Evolutionary conservation across 2,113 vertebrate species (phyloP), one percentile per base, ranked within the genome.

Genomic region (Apus apus): DNA sequence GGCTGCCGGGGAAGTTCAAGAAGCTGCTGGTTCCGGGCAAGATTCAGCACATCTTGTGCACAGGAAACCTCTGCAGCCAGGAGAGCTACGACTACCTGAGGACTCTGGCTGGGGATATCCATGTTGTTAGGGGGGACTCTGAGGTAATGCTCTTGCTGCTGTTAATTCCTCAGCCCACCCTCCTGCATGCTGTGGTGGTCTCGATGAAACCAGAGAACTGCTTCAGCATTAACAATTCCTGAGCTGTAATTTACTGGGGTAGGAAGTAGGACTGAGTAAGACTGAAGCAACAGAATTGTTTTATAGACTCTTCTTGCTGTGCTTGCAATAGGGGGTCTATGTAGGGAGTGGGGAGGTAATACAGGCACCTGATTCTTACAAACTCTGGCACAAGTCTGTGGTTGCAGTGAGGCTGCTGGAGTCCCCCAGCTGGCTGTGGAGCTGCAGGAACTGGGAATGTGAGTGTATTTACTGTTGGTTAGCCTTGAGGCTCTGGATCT

Each of bases 21-120:
- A 99, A 99, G 94, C 97, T 99, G 87, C 96, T 99, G 96, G 98
- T 99, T 15, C 99, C 99, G 2, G 99, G 99, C 27, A 99, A 98
- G 97, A 99, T 99, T 93, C 99, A 99, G 95, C 99, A 99, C 96
- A 98, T 99, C 38, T 98, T 99, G 64, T 99, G 99, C 87, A 99
- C 98, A 0, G 99, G 99, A 11, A 99, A 99, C 95, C 98, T 99
- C 50, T 99, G 99, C 98, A 99, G 99, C 66, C 98, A 99, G 97
- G 98, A 99, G 97, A 99, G 98, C 97, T 99, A 98, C 77, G 99
- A 99, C 97, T 99, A 99, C 97, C 98, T 99, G 96, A 98, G 99
- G 97, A 99, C 98, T 3, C 98, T 99, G 81, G 98, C 99, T 6
- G 99, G 98, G 20, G 99, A 99, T 16, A 97, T 99, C 68, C 99